Evolutionary conservation across 2,797 vertebrate species (phyloP), one percentile per base, ranked within the genome.

Genomic region (Dipus sagitta): DNA sequence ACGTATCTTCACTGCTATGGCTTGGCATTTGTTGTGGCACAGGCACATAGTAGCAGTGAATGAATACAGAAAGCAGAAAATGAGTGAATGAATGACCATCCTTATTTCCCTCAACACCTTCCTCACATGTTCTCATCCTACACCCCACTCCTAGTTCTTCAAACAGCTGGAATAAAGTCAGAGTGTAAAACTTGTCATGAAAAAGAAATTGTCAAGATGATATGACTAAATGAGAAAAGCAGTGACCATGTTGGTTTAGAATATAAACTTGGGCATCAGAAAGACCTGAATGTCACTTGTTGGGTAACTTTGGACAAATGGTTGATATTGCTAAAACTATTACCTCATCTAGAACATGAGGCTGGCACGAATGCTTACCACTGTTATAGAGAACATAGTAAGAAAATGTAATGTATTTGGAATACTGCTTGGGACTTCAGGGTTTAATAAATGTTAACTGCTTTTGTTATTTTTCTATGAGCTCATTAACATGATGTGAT

Each of bases 391-490:
- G 32, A 67, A 80, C 47, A 60, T n/a, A 74, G 52, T 24, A 62
- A 72, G 81, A 30, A 12, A 13, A n/a, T 76, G 2, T 38, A 13
- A 88, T 82, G 42, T 28, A 13, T 52, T 94, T 28, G n/a, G 71
- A n/a, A 65, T 14, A 28, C 20, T 76, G 24, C 60, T 67, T 77
- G 52, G 30, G 38, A 52, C 13, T 80, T 90, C 1, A 71, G 21
- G 87, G n/a, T 64, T 93, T 60, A 58, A 5, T 83, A 85, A 81
- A 64, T 67, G 5, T 64, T 90, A 92, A 42, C 82, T 80, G 71
- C 21, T 81, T 38, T 79, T 67, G 76, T 83, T 82, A 17, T 78
- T 88, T 82, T 80, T 84, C 71, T 30, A 26, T 72, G 6, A 67
- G 30, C 5, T 89, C 70, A 84, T 78, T 78, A 95, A 30, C 14